Evolutionary conservation across 2,888 invertebrate species (phyloP), one percentile per base, ranked within the genome.

Genomic region (Aphrophora alni): DNA sequence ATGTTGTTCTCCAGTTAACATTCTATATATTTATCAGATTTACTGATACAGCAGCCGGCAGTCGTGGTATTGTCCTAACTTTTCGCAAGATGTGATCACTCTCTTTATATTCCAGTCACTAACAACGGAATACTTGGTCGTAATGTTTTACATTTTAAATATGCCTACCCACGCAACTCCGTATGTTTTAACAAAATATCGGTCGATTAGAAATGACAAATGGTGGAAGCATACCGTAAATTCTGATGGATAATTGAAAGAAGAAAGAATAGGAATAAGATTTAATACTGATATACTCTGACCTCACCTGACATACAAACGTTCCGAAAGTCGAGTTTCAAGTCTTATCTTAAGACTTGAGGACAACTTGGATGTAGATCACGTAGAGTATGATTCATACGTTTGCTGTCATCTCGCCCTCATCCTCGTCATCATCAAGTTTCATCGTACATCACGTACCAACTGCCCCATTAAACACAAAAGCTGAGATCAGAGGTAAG

Each of bases 201-300:
- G 59, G 59, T 59, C 59, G 59, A 59, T 59, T 59, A 59, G 59
- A 59, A 59, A 59, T 59, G 59, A 59, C 59, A 59, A 21, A 59
- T 8, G 59, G 59, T 21, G 59, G 59, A 59, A 21, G 21, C 21
- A 21, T 8, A 8, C 59, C 1, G 21, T 59, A 59, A 59, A 59
- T 59, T 59, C 59, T 21, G 21, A 59, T 59, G 59, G 59, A 59
- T 59, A 59, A 59, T 59, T 59, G 59, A 59, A 59, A 59, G 21
- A 59, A 59, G 59, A 59, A 59, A 21, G 59, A 59, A 59, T 21
- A 21, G 5, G 17, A 44, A 44, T 44, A 59, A 59, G 59, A 59
- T 33, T 33, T 33, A 33, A 33, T 33, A 33, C 33, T 5, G 33
- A 33, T 59, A 59, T 21, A 21, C 21, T 59, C 5, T 21, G 59